Conservation (phyloP, 2,888 invertebrate species). For the Philereme transversata region DNA sequence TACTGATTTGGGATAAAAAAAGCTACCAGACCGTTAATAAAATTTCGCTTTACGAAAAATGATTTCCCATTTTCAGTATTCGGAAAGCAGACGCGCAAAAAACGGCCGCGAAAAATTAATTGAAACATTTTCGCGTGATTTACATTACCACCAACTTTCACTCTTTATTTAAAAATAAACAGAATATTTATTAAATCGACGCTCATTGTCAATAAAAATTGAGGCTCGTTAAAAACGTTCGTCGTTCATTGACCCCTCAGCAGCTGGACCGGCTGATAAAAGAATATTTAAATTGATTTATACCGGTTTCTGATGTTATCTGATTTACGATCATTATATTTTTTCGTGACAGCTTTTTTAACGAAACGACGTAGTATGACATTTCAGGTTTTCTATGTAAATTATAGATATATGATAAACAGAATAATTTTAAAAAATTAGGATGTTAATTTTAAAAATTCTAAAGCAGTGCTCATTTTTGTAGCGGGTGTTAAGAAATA, state of each 20-base stretch:
- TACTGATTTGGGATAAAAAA: no score
- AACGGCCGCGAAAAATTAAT: slow-evolving; percentile 17
- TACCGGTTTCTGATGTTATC: slow-evolving; percentile 44
- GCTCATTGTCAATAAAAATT: slow-evolving; percentile 38
- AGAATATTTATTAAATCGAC: slow-evolving; percentile 21
- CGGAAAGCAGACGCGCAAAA: slow-evolving; percentile 9
- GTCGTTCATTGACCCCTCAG: slow-evolving; percentile 59
- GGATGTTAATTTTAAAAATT: no score
- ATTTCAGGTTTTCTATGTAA: no score
- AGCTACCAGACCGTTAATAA: background rate
- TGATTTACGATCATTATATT: slow-evolving; percentile 2
- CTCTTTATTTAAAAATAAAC: slow-evolving; percentile 29
- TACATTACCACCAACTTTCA: slow-evolving; percentile 28
- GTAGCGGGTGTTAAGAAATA: no score
- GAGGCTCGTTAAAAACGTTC: slow-evolving; percentile 42
- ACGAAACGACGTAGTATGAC: no score
- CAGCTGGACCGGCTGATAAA: slow-evolving; percentile 63
- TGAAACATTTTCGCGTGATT: slow-evolving; percentile 11
- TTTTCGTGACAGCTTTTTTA: no score
- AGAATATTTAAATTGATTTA: slow-evolving; percentile 49
- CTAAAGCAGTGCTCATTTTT: no score
- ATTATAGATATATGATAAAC: no score
- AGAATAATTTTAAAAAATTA: no score
- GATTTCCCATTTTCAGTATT: background rate
- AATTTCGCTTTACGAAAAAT: background rate